Percentiles rank a stretch among this genome's conserved stretches.
Conservation (phyloP, 23 tunicate species). For the Trididemnum clinides region DNA sequence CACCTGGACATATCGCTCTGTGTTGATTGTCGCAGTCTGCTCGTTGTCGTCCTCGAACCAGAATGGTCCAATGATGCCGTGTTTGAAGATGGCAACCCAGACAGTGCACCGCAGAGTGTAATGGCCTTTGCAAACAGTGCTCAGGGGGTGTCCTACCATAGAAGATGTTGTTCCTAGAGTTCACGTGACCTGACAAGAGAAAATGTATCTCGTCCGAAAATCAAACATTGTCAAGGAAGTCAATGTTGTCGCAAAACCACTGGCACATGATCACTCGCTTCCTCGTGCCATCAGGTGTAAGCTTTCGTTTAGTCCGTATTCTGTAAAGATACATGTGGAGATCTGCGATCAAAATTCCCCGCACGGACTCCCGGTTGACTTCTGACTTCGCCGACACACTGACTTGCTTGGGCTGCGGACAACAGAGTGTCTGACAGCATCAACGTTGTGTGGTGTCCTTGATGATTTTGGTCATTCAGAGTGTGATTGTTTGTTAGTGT, state of each 20-base stretch:
- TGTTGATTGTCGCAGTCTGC: too few relatives aligned
- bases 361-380: too few relatives aligned
- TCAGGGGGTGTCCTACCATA: slow-evolving; percentile 7
- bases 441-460: too few relatives aligned
- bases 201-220: neutral
- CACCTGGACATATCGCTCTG: too few relatives aligned
- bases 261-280: neutral
- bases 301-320: neutral
- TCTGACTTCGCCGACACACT: neutral
- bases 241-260: neutral
- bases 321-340: neutral
- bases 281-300: too few relatives aligned
- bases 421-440: slow-evolving; percentile 14
- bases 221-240: neutral
- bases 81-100: neutral
- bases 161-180: slow-evolving; percentile 17
- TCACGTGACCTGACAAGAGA: slow-evolving; percentile 1
- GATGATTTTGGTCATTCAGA: too few relatives aligned
- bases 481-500: too few relatives aligned
- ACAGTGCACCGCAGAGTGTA: too few relatives aligned
- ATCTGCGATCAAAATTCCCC: neutral
- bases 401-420: slow-evolving; percentile 18
- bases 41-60: too few relatives aligned
- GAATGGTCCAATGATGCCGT: slow-evolving; percentile 17
- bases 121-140: neutral